Evolutionary conservation across 2,797 vertebrate genomes (phyloP), one percentile per base, ranked within the genome.

Genomic region (Labeo calbasu): DNA sequence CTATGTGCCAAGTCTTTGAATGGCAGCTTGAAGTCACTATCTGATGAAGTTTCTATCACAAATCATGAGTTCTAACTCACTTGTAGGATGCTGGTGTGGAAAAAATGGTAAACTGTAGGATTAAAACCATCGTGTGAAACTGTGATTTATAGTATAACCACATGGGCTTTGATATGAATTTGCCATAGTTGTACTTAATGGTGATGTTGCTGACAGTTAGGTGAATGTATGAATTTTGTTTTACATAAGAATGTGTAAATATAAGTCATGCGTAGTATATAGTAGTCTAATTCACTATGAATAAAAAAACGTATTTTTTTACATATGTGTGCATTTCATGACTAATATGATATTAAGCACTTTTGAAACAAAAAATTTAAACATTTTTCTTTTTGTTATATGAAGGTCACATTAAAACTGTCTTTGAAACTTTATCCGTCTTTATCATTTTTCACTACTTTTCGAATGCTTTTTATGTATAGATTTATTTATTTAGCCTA

Each of bases 291-390:
- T 79, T 61, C 68, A 69, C 55, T 69, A 51, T 69, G n/a, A 75
- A 69, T 77, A 48, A 81, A 82, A 53, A 65, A 13, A 2, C 14
- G 23, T 83, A 77, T 83, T 86, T 86, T 84, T 86, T 23, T 83
- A 83, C 19, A 72, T 32, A 17, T 11, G 14, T 48, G 43, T 40
- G 50, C 9, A 21, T 36, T 48, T n/a, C 12, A 23, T 72, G 12
- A 14, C 4, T 13, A 36, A 40, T 73, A 36, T 51, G 17, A 50
- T 21, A 28, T 71, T 15, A 21, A 73, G 25, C 15, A 32, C 48
- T 66, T 66, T 19, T 66, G 15, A 28, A 65, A 65, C 63, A 32
- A 69, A 59, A 40, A 40, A 21, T 10, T 50, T 4, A 0, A 51
- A 72, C 17, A 25, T 2, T 73, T 51, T 51, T 53, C 0, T 75